phyloP scores from a whole-genome alignment of 2,113 vertebrate species.

The Microtus oregoni region DNA sequence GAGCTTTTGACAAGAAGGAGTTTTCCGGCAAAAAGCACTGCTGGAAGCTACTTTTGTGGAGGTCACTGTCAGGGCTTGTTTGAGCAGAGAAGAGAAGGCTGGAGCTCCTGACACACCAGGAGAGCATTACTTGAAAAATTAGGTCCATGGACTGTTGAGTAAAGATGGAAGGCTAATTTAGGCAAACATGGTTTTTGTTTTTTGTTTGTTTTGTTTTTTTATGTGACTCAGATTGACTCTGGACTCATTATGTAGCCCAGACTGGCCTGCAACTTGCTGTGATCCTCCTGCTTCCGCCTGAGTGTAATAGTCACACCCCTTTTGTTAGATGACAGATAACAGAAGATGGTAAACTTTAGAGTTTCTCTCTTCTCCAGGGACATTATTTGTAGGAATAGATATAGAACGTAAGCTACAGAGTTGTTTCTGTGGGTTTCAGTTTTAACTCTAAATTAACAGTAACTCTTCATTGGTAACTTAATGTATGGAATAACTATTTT shows the following conservation, averaged over 20 bases:
- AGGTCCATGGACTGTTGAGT: conserved; percentile 52
- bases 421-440: conserved; percentile 62
- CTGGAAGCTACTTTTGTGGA: conserved; percentile 53
- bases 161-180: conserved; percentile 36
- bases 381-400: conserved; percentile 29
- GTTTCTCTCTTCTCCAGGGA: conserved; percentile 5
- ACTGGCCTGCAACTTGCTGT: neutral
- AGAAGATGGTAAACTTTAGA: conserved; percentile 39
- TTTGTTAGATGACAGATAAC: neutral
- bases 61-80: conserved; percentile 71
- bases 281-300: neutral
- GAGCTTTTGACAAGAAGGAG: conserved; percentile 33
- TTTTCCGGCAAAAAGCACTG: conserved; percentile 71
- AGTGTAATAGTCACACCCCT: neutral
- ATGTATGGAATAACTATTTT: conserved; percentile 40
- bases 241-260: neutral
- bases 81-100: conserved; percentile 79
- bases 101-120: conserved; percentile 60
- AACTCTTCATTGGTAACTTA: conserved; percentile 64
- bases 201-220: neutral
- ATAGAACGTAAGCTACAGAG: conserved; percentile 26
- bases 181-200: neutral
- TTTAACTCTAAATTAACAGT: conserved; percentile 65
- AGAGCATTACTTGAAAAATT: conserved; percentile 67
- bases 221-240: neutral